These are phyloP conservation scores for Sturnira hondurensis DNA, from an alignment of 2,113 vertebrate genomes.

Conservation along the genomic window DNA sequence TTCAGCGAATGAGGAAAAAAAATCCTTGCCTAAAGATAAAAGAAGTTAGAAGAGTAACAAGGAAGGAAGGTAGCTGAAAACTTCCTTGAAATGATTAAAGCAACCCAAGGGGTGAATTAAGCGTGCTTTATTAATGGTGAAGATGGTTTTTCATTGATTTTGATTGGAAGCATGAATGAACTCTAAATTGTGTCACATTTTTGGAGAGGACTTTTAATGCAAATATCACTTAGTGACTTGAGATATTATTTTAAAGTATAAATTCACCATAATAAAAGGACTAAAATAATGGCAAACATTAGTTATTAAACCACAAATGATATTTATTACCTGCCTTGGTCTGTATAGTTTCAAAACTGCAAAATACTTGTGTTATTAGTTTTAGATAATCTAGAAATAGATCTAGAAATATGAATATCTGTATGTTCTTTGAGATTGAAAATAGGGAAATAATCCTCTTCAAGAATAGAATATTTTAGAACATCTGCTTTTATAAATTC, in stretches of 20 bases:
- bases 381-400: neutral
- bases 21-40: neutral
- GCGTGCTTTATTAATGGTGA: neutral
- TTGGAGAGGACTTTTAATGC: neutral
- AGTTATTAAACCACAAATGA: neutral
- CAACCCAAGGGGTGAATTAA: constrained; percentile 52
- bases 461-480: neutral
- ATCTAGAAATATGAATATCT: neutral
- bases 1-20: neutral
- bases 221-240: neutral
- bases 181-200: neutral
- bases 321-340: neutral
- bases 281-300: neutral
- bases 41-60: constrained; percentile 7
- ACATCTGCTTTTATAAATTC: neutral
- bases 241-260: neutral
- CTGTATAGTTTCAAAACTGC: neutral
- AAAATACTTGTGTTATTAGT: neutral
- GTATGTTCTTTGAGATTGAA: neutral
- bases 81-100: constrained; percentile 41
- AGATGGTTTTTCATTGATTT: neutral
- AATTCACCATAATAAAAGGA: constrained; percentile 15
- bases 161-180: neutral
- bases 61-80: neutral
- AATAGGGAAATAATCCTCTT: neutral